These are phyloP conservation scores for Heliconius ismenius DNA, from an alignment of 2,888 invertebrate species.

Conservation along the genomic window DNA sequence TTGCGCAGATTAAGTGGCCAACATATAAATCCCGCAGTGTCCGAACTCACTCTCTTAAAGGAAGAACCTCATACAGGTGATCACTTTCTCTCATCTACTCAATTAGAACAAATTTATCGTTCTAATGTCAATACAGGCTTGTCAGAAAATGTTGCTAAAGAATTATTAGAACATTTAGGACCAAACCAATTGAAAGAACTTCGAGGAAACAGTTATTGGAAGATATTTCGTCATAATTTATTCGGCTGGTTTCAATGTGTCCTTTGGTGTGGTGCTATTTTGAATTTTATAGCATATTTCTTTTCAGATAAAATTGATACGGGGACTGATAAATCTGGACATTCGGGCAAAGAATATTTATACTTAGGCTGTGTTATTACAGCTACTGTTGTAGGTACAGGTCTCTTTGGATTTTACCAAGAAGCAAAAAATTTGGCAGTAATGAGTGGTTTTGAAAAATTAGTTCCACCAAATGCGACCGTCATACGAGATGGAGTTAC, in stretches of 20 bases:
- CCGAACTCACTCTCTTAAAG: slow-evolving; percentile 61
- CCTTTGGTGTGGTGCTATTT: slow-evolving; percentile 85
- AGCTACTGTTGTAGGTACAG: slow-evolving; percentile 72
- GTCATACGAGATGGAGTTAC: slow-evolving; percentile 86
- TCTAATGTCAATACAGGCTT: slow-evolving; percentile 79
- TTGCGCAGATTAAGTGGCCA: slow-evolving; percentile 50
- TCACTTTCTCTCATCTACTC: slow-evolving; percentile 70
- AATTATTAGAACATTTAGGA: slow-evolving; percentile 79
- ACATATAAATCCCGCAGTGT: slow-evolving; percentile 46
- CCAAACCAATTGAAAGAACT: slow-evolving; percentile 84
- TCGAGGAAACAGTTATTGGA: slow-evolving; percentile 82
- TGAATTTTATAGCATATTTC: slow-evolving; percentile 83
- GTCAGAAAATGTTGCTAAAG: slow-evolving; percentile 75
- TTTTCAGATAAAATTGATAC: slow-evolving; percentile 52
- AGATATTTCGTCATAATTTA: slow-evolving; percentile 84
- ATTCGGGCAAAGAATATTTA: slow-evolving; percentile 65
- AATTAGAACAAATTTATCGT: slow-evolving; percentile 69
- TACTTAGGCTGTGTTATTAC: slow-evolving; percentile 71
- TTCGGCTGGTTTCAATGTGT: slow-evolving; percentile 88
- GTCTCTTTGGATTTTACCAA: slow-evolving; percentile 81
- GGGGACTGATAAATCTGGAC: slow-evolving; percentile 48
- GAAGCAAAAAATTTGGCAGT: slow-evolving; percentile 87
- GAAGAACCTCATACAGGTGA: slow-evolving; percentile 71
- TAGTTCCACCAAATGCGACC: slow-evolving; percentile 87
- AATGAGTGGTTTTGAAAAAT: slow-evolving; percentile 92